Conservation (phyloP, 2,797 vertebrate genomes). For the Danio tinwini region DNA sequence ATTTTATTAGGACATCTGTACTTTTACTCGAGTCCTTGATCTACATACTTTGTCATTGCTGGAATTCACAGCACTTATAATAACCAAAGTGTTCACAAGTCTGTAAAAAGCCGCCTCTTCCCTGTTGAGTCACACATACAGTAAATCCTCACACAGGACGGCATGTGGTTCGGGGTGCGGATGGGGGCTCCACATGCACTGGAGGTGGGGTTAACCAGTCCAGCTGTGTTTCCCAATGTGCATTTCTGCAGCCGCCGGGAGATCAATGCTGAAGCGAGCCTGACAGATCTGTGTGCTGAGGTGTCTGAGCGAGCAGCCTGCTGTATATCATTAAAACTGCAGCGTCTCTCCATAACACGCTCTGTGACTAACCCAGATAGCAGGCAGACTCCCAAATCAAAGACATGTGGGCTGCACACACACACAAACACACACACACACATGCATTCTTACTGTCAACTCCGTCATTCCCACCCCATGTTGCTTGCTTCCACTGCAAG, state of each 20-base stretch:
- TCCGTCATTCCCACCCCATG: constrained; percentile 45
- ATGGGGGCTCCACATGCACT: constrained; percentile 39
- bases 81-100: not conserved
- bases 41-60: too few relatives aligned
- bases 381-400: constrained; percentile 64
- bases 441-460: constrained; percentile 22
- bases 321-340: constrained; percentile 68
- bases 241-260: constrained; percentile 60
- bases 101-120: constrained; percentile 22
- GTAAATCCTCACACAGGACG: constrained; percentile 27
- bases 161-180: not conserved
- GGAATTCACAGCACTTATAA: too few relatives aligned
- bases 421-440: constrained; percentile 39
- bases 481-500: constrained; percentile 20
- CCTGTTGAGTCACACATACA: constrained; percentile 34
- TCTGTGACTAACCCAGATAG: constrained; percentile 64
- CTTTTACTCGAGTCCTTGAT: too few relatives aligned
- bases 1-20: too few relatives aligned
- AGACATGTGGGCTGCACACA: constrained; percentile 55
- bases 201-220: constrained; percentile 46
- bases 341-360: constrained; percentile 57
- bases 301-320: constrained; percentile 65
- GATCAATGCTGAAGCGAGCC: constrained; percentile 63
- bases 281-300: constrained; percentile 66
- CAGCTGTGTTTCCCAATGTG: constrained; percentile 66